Evolutionary conservation across 1,140 invertebrate genomes (phyloP), one percentile per base, ranked within the genome.

Genomic region (Lasioglossum albipes): DNA sequence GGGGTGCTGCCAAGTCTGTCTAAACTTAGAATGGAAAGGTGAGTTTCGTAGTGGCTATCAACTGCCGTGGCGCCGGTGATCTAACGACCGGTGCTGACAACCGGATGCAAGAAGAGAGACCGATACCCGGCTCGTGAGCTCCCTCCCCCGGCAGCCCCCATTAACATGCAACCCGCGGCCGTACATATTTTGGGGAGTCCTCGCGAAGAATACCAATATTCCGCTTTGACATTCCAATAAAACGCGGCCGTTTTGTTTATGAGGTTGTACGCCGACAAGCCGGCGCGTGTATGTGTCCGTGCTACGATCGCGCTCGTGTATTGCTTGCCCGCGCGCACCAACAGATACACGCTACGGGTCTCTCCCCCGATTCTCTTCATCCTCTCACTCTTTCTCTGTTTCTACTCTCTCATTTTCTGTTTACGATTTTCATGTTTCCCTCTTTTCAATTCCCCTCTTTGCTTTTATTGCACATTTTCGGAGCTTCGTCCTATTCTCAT

Each of bases 181-280:
- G 90, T 92, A 93, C 92, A 93, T 93, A 93, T 93, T 93, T 93
- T 92, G 91, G 92, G 91, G 92, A 92, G 90, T 89, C 88, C 84
- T 89, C 92, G 87, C 87, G 78, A 90, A 87, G 93, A 93, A 93
- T 93, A 93, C 92, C 92, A 93, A 93, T 93, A 93, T 92, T 91
- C 90, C 89, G 92, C 91, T 93, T 92, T 92, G 92, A 93, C 92
- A 92, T 93, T 93, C 92, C 93, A 93, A 93, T 93, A 93, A 93
- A 93, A 92, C 90, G 91, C 91, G 91, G 89, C 90, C 92, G 92
- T 93, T 93, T 93, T 93, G 92, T 93, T 93, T 93, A 93, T 92
- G 93, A 92, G 91, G 91, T 89, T 91, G 90, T 92, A 84, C 89
- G 85, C 79, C 80, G 81, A 67, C 54, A 49, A 68, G 66, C 64